Percentiles rank a stretch among this genome's conserved stretches.
Evolutionary conservation across 2,113 vertebrate genomes (phyloP).

Genomic region (Hemiprocne comata): DNA sequence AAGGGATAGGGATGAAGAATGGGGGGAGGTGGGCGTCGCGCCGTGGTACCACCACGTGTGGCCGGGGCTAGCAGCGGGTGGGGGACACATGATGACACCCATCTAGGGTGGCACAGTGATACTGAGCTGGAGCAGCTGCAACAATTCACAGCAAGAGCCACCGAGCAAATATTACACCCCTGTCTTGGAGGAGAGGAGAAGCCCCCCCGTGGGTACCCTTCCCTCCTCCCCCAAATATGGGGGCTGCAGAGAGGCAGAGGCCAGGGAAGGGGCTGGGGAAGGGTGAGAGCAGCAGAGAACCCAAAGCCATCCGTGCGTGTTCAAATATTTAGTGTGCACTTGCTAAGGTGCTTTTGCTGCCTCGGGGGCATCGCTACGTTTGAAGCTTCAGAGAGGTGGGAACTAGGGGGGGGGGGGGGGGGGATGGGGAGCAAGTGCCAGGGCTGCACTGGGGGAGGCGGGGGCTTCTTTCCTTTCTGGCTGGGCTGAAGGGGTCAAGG

Average conservation of each 20-base stretch:
- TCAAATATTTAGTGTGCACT: conserved; percentile 56
- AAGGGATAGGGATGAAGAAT: neutral
- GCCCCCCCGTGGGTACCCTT: neutral
- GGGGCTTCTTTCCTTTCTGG: neutral
- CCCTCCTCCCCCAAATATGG: neutral
- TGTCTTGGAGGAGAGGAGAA: neutral
- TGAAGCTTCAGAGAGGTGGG: conserved; percentile 55
- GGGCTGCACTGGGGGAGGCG: neutral
- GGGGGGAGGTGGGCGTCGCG: neutral
- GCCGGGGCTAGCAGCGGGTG: neutral
- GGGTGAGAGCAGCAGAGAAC: neutral
- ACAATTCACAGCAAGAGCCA: neutral
- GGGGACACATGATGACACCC: neutral
- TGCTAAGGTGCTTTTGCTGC: conserved; percentile 61
- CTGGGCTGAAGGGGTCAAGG: neutral
- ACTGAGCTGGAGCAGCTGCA: neutral
- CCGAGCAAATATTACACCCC: neutral
- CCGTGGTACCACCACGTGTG: neutral
- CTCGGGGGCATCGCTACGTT: conserved; percentile 53
- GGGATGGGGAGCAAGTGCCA: conserved; percentile 46
- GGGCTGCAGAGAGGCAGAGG: neutral
- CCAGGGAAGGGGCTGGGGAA: neutral
- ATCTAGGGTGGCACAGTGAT: neutral
- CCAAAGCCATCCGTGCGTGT: conserved; percentile 62
- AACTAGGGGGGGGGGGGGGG: neutral